Evolutionary conservation across 2,888 invertebrate genomes (phyloP).

Genomic region (Liopterus haemorrhoidalis): DNA sequence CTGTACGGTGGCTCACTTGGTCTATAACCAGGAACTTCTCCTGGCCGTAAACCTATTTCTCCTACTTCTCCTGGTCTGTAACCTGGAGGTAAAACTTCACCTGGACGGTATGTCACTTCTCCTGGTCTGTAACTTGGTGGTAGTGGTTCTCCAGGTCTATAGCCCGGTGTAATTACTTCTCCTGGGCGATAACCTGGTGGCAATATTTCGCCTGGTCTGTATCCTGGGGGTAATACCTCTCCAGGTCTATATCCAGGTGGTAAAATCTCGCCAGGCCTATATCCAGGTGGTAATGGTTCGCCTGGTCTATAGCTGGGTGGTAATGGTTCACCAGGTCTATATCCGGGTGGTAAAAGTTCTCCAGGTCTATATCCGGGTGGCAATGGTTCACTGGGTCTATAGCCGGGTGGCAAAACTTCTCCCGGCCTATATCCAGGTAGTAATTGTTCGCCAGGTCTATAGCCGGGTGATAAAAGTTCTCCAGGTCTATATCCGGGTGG

Average conservation of each 20-base stretch:
- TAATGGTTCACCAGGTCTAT: slow-evolving; percentile 25
- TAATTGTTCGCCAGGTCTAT: slow-evolving; percentile 11
- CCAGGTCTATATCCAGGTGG: slow-evolving; percentile 14
- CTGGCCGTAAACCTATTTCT: slow-evolving; percentile 18
- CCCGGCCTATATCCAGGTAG: slow-evolving; percentile 8
- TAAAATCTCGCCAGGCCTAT: slow-evolving; percentile 6
- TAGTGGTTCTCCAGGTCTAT: slow-evolving; percentile 18
- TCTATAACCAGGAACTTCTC: slow-evolving; percentile 15
- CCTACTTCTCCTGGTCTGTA: slow-evolving; percentile 24
- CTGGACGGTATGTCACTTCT: slow-evolving; percentile 13
- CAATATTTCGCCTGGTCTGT: slow-evolving; percentile 16
- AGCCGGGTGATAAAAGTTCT: slow-evolving; percentile 9
- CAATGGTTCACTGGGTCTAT: slow-evolving; percentile 6
- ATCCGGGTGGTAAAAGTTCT: slow-evolving; percentile 16
- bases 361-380: slow-evolving; percentile 14
- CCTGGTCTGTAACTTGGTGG: slow-evolving; percentile 19
- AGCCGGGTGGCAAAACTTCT: slow-evolving; percentile 2
- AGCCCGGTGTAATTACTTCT: slow-evolving; percentile 7
- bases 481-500: slow-evolving; percentile 7
- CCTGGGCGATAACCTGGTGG: slow-evolving; percentile 19
- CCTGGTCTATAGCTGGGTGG: slow-evolving; percentile 28
- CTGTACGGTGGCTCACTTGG: slow-evolving; percentile 6
- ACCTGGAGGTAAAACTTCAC: neutral
- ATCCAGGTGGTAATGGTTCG: slow-evolving; percentile 15
- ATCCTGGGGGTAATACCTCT: slow-evolving; percentile 13